Conservation (phyloP, 2,888 invertebrate genomes). For the Epistrophella euchroma region DNA sequence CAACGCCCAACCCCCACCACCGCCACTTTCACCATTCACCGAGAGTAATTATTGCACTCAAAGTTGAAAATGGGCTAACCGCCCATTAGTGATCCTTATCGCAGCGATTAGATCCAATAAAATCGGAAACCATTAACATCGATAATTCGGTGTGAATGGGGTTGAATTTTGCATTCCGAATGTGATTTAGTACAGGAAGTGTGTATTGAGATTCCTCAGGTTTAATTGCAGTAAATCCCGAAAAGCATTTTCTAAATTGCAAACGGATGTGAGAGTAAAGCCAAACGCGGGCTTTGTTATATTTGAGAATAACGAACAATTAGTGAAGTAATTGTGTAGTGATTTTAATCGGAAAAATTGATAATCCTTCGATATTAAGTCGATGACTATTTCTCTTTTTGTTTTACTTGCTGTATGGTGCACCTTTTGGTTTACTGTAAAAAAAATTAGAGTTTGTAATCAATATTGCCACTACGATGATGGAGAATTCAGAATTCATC, state of each 20-base stretch:
- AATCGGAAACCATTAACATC: conserved; percentile 47
- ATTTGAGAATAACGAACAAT: conserved; percentile 14
- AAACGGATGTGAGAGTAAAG: conserved; percentile 2
- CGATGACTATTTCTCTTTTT: not conserved
- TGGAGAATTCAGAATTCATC: too few relatives aligned
- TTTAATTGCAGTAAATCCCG: conserved; percentile 41
- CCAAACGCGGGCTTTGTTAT: conserved; percentile 3
- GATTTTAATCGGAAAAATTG: not conserved
- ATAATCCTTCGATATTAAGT: not conserved
- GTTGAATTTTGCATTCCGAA: conserved; percentile 28
- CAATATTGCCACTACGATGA: too few relatives aligned
- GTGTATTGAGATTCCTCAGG: conserved; percentile 27
- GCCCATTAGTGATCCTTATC: conserved; percentile 64
- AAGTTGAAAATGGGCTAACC: conserved; percentile 63
- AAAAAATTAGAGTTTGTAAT: too few relatives aligned
- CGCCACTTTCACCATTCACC: not conserved
- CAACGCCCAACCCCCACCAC: not conserved
- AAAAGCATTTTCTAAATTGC: conserved; percentile 43
- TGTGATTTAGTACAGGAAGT: conserved; percentile 33
- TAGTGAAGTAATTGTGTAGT: conserved; percentile 15
- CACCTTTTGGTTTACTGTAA: too few relatives aligned
- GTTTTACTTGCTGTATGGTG: too few relatives aligned
- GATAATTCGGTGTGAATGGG: conserved; percentile 32
- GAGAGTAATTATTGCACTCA: conserved; percentile 48
- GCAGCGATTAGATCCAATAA: conserved; percentile 65